Evolutionary conservation across 2,797 vertebrate genomes (phyloP).

Genomic region (Morelia viridis): DNA sequence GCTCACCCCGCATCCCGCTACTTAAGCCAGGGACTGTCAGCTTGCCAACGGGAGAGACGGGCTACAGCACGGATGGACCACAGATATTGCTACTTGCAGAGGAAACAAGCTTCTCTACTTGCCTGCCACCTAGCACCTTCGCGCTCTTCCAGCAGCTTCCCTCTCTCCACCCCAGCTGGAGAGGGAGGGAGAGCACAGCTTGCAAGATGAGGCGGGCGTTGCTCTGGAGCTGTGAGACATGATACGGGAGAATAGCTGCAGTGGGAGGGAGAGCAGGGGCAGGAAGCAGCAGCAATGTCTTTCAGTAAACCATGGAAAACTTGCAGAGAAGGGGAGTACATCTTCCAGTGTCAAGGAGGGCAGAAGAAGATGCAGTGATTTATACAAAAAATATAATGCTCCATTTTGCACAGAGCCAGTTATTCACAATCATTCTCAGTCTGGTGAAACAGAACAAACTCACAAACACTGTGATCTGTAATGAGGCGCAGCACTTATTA

Average conservation of each 20-base stretch:
- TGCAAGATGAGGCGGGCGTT: no score
- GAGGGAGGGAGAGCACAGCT: no score
- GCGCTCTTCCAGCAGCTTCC: no score
- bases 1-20: background rate
- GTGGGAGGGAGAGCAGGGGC: no score
- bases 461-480: background rate
- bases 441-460: conserved; percentile 16
- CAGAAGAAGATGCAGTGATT: conserved; percentile 18
- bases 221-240: no score
- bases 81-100: background rate
- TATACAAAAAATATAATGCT: conserved; percentile 42
- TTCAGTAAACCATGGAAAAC: no score
- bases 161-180: no score
- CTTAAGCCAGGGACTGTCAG: background rate
- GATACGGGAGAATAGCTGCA: no score
- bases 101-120: background rate
- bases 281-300: no score
- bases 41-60: background rate
- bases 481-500: background rate
- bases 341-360: no score
- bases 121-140: no score
- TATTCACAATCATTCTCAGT: conserved; percentile 33
- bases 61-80: background rate
- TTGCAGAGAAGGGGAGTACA: no score
- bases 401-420: conserved; percentile 14